phyloP scores from a whole-genome alignment of 2,888 invertebrate species.

The Drosophila macrospina region DNA sequence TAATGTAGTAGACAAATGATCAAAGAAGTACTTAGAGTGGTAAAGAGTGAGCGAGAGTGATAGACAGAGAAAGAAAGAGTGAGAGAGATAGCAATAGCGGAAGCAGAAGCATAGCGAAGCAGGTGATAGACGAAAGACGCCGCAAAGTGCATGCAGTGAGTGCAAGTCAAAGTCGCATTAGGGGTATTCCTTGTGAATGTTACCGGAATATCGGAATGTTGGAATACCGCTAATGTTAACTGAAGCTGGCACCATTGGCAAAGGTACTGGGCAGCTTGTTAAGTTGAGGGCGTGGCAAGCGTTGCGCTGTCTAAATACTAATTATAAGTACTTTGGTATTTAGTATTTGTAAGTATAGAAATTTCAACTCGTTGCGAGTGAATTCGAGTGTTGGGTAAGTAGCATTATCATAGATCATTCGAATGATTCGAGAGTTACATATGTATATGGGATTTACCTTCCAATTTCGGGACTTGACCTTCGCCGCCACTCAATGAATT shows the following conservation, averaged over 20 bases:
- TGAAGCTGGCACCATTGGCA: conserved; percentile 3
- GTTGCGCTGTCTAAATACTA: conserved; percentile 11
- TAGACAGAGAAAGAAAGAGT: neutral
- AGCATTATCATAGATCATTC: conserved; percentile 8
- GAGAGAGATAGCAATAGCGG: conserved; percentile 9
- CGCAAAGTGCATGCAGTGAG: conserved; percentile 36
- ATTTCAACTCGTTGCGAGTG: conserved; percentile 1
- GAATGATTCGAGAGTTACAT: neutral
- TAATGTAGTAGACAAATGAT: neutral
- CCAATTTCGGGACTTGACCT: conserved; percentile 59
- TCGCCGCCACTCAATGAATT: conserved; percentile 41
- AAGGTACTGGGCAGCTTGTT: conserved; percentile 1
- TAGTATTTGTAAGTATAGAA: conserved; percentile 3
- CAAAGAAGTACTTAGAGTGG: conserved; percentile 3
- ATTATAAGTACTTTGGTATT: conserved; percentile 1
- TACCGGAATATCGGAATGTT: too few species aligned
- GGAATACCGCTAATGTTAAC: conserved; percentile 27
- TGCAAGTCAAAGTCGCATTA: conserved; percentile 16
- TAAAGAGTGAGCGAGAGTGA: conserved; percentile 3
- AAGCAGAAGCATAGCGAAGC: conserved; percentile 34
- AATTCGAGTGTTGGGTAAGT: neutral
- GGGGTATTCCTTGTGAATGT: conserved; percentile 24
- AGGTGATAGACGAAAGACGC: conserved; percentile 1
- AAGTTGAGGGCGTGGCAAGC: conserved; percentile 17
- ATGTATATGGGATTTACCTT: conserved; percentile 71